Base-by-base conservation (phyloP, 2,888 invertebrate species). In the Petrophora chlorosata region DNA sequence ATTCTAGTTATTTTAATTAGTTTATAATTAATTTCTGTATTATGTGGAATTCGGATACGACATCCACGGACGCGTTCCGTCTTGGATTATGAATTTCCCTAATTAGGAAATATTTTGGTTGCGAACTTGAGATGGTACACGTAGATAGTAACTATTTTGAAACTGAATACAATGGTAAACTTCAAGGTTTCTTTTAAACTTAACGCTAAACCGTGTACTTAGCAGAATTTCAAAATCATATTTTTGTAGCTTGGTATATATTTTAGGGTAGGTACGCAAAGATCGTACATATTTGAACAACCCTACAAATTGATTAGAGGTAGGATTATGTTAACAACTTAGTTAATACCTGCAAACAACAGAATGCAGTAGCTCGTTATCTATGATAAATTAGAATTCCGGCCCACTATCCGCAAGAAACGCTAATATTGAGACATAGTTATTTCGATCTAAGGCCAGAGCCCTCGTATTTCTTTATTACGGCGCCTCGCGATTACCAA, bases 1-100 rank as follows among this genome's bases (percentile, higher is more conserved):
- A 60, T 57, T 40, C 46, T 53, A 40, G 33, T 49, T 53, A 51
- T 44, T 52, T 46, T 46, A 46, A 52, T 53, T 52, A 52, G 55
- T 49, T 61, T 55, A 38, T 25, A 49, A 41, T 38, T 41, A 41
- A 49, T 44, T 41, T 42, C 10, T n/a, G 28, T 15, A 5, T 25
- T 25, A 10, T 10, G 3, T 23, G 49, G 43, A 29, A 50, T 34
- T 50, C 43, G 25, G 39, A 44, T 40, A 43, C 34, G 23, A 25
- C 17, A 39, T 35, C 36, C 32, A 16, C 23, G 39, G 22, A 14
- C 43, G 49, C 36, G 46, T 35, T 35, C 13, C 23, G 22, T 23
- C 35, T 28, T 34, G 29, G 38, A 39, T 44, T 50, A 34, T 28
- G 28, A 25, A 39, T 50, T 25, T 44, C 29, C 49, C 43, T 44